Evolutionary conservation across 2,113 vertebrate species (phyloP), one percentile per base, ranked within the genome.

Genomic region (Dasyurus viverrinus): DNA sequence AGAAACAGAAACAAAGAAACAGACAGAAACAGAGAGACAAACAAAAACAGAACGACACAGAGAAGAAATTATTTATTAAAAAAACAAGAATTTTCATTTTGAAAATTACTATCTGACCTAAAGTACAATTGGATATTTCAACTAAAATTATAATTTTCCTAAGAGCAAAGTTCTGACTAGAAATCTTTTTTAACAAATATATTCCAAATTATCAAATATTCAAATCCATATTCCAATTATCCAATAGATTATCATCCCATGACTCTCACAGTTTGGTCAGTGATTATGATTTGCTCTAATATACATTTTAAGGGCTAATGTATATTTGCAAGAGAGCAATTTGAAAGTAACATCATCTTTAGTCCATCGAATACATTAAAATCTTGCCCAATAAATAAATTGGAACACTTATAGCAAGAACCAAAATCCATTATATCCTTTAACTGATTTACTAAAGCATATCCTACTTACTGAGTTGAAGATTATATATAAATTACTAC

Each of bases 401-500:
- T 42, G 89, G 95, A 97, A 93, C 3, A 6, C 84, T 96, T 95
- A 93, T 27, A 96, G 89, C 54, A 94, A 94, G 90, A 91, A 96
- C 92, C 93, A 68, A 89, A 95, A 96, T 95, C 95, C 53, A 92
- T 96, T 98, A 94, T 96, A 97, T 90, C 27, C 96, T 96, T 97
- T 96, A 92, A 52, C 53, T 94, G 95, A 96, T 97, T 97, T 97
- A 96, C 76, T 93, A 54, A 96, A 98, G 54, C 42, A 91, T 0
- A 47, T 52, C 90, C 97, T 96, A 97, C 93, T 97, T 96, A 97
- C 93, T 90, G 92, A 96, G 93, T 96, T 93, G 95, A 97, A 97
- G 97, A 97, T 97, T 96, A 95, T 91, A 24, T 96, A 95, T 53
- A 98, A 97, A 98, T 98, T 96, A 94, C 90, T 98, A 92, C 93